These are phyloP conservation scores for Diabrotica undecimpunctata DNA, from an alignment of 1,140 invertebrate genomes.

Conservation along the genomic window DNA sequence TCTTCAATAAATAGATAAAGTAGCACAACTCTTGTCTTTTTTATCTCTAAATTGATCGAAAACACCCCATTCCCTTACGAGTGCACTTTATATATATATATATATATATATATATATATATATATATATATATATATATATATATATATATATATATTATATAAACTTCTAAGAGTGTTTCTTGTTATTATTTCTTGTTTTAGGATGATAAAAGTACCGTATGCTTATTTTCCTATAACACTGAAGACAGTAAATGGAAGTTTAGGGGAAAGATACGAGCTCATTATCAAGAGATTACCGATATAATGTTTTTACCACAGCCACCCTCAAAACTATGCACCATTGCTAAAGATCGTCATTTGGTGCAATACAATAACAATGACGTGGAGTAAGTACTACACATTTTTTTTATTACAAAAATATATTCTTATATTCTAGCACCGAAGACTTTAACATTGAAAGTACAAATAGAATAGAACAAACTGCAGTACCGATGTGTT, in stretches of 20 bases:
- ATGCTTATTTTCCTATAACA: conserved; percentile 52
- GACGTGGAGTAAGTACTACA: conserved; percentile 14
- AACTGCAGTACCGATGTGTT: conserved; percentile 56
- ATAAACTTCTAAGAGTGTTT: too few relatives aligned
- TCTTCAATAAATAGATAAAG: too few relatives aligned
- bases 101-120: too few relatives aligned
- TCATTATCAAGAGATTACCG: conserved; percentile 54
- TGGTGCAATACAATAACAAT: conserved; percentile 60
- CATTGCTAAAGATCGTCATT: conserved; percentile 56
- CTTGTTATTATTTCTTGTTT: conserved; percentile 20
- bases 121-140: too few relatives aligned
- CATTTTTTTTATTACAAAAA: too few relatives aligned
- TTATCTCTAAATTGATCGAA: too few relatives aligned
- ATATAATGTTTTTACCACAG: conserved; percentile 51
- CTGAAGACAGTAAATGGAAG: conserved; percentile 46
- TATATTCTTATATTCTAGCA: too few relatives aligned
- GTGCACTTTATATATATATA: too few relatives aligned
- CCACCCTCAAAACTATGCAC: conserved; percentile 50
- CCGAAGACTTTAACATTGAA: conserved; percentile 37
- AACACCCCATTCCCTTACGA: too few relatives aligned
- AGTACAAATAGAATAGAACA: conserved; percentile 57
- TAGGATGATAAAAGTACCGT: conserved; percentile 54
- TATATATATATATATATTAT: too few relatives aligned
- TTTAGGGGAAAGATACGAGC: conserved; percentile 57
- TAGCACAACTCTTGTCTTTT: too few relatives aligned